Conservation (phyloP, 2,113 vertebrate genomes). For the Eptatretus burgeri region DNA sequence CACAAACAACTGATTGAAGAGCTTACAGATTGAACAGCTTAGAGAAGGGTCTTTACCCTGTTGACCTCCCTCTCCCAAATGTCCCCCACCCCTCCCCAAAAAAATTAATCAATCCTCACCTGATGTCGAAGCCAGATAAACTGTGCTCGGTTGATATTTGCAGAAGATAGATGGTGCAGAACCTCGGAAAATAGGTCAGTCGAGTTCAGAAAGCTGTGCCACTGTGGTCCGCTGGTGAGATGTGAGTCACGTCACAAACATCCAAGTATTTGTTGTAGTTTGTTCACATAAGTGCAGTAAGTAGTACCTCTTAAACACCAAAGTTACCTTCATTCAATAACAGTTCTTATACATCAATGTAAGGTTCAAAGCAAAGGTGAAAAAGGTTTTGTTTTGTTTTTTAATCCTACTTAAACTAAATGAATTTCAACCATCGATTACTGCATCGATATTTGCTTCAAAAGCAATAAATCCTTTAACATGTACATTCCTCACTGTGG, state of each 20-base stretch:
- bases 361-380: neutral
- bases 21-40: too few relatives aligned
- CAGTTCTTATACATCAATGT: neutral
- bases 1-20: too few relatives aligned
- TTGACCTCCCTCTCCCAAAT: too few relatives aligned
- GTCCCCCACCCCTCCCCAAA: too few relatives aligned
- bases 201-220: slow-evolving; percentile 64
- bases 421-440: too few relatives aligned
- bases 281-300: neutral
- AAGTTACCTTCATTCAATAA: too few relatives aligned
- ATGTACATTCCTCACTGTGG: too few relatives aligned
- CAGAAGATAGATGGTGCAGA: slow-evolving; percentile 29
- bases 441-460: too few relatives aligned
- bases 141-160: slow-evolving; percentile 41
- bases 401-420: too few relatives aligned
- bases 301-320: neutral
- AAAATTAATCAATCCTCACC: slow-evolving; percentile 20
- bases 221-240: slow-evolving; percentile 32
- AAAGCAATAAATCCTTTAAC: too few relatives aligned
- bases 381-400: neutral
- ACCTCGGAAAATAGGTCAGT: slow-evolving; percentile 33
- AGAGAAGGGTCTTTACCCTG: too few relatives aligned
- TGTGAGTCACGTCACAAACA: slow-evolving; percentile 5
- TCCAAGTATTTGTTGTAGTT: neutral
- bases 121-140: slow-evolving; percentile 72